Percentiles rank a stretch among this genome's conserved stretches.
These are phyloP conservation scores for Rhopalosiphum padi DNA, from an alignment of 1,140 invertebrate species.

Conservation along the genomic window DNA sequence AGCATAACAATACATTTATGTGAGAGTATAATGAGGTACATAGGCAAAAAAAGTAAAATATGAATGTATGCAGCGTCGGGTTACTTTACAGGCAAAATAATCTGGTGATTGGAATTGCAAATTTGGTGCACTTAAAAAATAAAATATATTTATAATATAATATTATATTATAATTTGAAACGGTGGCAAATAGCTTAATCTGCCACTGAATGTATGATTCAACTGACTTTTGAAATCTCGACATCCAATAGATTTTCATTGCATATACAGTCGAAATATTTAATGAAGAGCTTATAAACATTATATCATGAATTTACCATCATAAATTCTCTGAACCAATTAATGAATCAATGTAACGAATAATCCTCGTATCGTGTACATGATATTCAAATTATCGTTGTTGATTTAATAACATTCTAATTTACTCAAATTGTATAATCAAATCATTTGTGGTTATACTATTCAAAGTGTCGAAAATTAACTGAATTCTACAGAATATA, in stretches of 20 bases:
- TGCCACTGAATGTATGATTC: background rate
- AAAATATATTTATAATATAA: too few relatives aligned
- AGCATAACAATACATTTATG: background rate
- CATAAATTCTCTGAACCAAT: background rate
- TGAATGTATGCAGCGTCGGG: too few relatives aligned
- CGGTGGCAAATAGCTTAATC: too few relatives aligned
- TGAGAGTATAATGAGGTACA: background rate
- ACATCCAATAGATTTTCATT: constrained; percentile 6
- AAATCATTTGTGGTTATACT: background rate
- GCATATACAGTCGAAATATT: background rate
- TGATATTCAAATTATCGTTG: background rate
- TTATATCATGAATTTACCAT: background rate
- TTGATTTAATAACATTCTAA: background rate
- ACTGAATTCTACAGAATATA: background rate
- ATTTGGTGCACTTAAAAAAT: too few relatives aligned
- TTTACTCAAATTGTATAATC: background rate
- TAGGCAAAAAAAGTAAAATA: background rate
- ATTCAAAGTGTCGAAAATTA: background rate
- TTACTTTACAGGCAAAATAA: too few relatives aligned
- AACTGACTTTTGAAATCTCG: background rate
- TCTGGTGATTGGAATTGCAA: too few relatives aligned
- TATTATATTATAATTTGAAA: too few relatives aligned
- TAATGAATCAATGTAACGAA: background rate
- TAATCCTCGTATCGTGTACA: background rate
- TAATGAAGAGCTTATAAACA: background rate